Evolutionary conservation across 2,797 vertebrate genomes (phyloP).

Genomic region (Florisuga fusca): DNA sequence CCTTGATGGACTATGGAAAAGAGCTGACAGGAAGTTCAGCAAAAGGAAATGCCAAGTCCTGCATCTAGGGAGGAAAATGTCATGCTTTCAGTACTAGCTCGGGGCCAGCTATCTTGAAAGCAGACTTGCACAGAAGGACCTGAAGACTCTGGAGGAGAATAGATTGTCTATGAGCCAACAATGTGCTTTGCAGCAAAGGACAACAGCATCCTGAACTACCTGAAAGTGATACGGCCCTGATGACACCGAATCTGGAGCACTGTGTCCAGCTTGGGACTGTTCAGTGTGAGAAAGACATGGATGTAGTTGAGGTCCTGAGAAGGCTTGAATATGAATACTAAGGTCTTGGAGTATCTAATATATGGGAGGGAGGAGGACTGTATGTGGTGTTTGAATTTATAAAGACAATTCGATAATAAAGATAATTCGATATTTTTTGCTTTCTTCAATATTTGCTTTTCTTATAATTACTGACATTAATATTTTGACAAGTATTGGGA

Average conservation of each 20-base stretch:
- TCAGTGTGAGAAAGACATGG: not conserved
- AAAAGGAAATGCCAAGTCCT: not conserved
- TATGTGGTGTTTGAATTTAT: not conserved
- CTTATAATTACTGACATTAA: not conserved
- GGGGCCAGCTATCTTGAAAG: not conserved
- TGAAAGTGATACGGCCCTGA: not conserved
- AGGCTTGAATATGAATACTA: not conserved
- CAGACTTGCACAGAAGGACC: not conserved
- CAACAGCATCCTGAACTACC: not conserved
- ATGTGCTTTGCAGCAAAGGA: too few relatives aligned
- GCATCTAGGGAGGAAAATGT: too few relatives aligned
- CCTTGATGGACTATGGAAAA: not conserved
- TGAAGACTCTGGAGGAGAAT: not conserved
- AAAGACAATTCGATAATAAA: not conserved
- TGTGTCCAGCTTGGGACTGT: not conserved
- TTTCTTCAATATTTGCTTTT: not conserved
- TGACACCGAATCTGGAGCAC: not conserved
- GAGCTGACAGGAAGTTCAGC: not conserved
- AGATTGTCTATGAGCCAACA: not conserved
- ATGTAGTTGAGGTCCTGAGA: not conserved
- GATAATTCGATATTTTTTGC: not conserved
- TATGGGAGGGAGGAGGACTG: not conserved
- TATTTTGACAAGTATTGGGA: not conserved
- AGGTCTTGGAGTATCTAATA: not conserved
- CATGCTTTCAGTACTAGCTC: not conserved